A percentile compares a stretch with the other conserved stretches of the same genome.
Evolutionary conservation across 2,888 invertebrate species (phyloP).

Genomic region (Drosophila barbarae): DNA sequence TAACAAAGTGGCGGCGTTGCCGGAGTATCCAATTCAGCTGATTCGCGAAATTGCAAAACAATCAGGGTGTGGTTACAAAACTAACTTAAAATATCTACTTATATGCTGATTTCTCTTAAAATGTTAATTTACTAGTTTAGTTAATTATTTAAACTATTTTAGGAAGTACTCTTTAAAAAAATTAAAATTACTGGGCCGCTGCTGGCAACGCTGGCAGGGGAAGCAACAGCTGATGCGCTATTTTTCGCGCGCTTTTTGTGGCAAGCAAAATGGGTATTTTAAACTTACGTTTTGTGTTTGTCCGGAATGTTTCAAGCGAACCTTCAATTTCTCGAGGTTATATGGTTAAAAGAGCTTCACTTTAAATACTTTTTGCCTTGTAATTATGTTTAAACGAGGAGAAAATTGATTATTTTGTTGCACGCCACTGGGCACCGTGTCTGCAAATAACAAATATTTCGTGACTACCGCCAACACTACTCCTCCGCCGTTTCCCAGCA

Average conservation of each 20-base stretch:
- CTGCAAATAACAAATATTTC: slow-evolving; percentile 3
- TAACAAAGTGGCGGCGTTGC: slow-evolving; percentile 61
- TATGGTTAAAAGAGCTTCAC: fast-evolving
- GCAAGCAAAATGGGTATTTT: neutral
- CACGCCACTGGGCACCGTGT: slow-evolving; percentile 9
- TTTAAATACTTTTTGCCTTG: neutral
- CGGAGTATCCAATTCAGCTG: slow-evolving; percentile 56
- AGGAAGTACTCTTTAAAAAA: neutral
- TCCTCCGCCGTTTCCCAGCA: neutral
- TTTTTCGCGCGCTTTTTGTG: slow-evolving; percentile 69
- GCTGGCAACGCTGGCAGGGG: slow-evolving; percentile 5
- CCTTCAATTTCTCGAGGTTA: neutral
- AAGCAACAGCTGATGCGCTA: slow-evolving; percentile 44
- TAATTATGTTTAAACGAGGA: neutral
- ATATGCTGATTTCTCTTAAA: too few species aligned
- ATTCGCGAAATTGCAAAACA: slow-evolving; percentile 31
- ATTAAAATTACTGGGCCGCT: neutral
- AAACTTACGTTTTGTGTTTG: slow-evolving; percentile 41
- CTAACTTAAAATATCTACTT: neutral
- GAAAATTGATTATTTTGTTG: neutral
- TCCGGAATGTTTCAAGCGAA: slow-evolving; percentile 11
- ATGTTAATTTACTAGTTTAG: neutral
- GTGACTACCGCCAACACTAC: slow-evolving; percentile 12
- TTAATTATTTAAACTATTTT: neutral
- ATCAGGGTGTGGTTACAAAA: slow-evolving; percentile 10